phyloP scores from a whole-genome alignment of 2,888 invertebrate species.

The Thymelicus lineola region DNA sequence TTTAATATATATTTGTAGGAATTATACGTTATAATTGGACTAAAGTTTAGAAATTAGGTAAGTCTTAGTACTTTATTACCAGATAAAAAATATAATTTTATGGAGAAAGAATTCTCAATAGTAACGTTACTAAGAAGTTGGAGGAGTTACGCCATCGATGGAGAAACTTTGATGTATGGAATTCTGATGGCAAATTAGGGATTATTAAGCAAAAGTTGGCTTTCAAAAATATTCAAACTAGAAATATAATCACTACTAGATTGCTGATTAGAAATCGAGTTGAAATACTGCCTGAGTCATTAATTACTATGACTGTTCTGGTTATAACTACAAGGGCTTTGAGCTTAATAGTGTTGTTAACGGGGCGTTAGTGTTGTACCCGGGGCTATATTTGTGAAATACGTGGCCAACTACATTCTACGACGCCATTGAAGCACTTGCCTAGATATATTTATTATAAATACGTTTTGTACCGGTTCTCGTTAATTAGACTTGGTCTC shows the following conservation, averaged over 20 bases:
- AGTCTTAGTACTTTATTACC: too few species aligned
- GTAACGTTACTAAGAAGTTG: too few species aligned
- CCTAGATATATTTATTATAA: constrained; percentile 3
- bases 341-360: constrained; percentile 44
- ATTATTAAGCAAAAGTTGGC: not conserved
- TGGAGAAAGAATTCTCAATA: too few species aligned
- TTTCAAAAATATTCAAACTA: not conserved
- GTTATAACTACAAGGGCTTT: constrained; percentile 43
- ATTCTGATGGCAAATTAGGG: not conserved
- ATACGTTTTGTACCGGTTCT: not conserved
- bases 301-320: constrained; percentile 35
- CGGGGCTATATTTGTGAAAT: constrained; percentile 37
- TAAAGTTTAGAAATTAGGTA: too few species aligned
- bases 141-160: too few species aligned
- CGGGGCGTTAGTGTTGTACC: constrained; percentile 43
- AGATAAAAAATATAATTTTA: too few species aligned
- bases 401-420: constrained; percentile 29
- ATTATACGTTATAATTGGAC: too few species aligned
- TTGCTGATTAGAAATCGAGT: constrained; percentile 23
- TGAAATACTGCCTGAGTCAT: constrained; percentile 21
- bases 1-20: too few species aligned
- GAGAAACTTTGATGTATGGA: not conserved
- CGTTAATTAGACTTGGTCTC: constrained; percentile 3
- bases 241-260: constrained; percentile 5
- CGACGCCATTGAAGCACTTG: constrained; percentile 10